phyloP scores from a whole-genome alignment of 2,113 vertebrate species.

The Hippocampus abdominalis region DNA sequence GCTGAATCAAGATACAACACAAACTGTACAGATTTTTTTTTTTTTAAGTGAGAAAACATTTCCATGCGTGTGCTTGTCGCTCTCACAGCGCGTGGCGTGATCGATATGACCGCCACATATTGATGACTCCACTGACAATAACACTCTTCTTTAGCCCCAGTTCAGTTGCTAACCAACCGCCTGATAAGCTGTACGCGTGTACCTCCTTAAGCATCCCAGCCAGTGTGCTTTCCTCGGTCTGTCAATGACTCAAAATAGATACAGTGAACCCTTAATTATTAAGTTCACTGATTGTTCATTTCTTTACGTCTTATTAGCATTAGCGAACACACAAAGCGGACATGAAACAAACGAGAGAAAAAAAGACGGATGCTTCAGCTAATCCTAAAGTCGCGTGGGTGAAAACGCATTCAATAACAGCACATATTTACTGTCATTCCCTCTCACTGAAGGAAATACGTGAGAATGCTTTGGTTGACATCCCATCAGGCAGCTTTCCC shows the following conservation, averaged over 20 bases:
- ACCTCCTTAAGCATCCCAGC: background rate
- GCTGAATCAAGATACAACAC: no score
- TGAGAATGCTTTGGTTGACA: conserved; percentile 64
- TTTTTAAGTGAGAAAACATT: background rate
- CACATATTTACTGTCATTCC: background rate
- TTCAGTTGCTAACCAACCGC: no score
- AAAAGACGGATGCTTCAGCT: background rate
- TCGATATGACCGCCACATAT: no score
- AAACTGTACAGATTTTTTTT: no score
- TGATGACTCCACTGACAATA: no score
- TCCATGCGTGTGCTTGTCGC: no score
- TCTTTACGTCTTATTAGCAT: background rate
- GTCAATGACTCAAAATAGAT: background rate
- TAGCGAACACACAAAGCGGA: background rate
- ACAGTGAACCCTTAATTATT: background rate
- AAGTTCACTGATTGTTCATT: background rate
- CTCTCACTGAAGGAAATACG: conserved; percentile 16
- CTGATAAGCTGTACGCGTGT: no score
- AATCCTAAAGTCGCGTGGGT: background rate
- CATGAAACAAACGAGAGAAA: background rate
- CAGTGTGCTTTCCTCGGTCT: background rate
- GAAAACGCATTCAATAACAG: background rate
- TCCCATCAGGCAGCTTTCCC: conserved; percentile 50
- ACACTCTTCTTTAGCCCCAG: no score
- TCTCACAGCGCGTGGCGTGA: no score